Evolutionary conservation across 1,140 invertebrate genomes (phyloP).

Genomic region (Ceratina japonica): DNA sequence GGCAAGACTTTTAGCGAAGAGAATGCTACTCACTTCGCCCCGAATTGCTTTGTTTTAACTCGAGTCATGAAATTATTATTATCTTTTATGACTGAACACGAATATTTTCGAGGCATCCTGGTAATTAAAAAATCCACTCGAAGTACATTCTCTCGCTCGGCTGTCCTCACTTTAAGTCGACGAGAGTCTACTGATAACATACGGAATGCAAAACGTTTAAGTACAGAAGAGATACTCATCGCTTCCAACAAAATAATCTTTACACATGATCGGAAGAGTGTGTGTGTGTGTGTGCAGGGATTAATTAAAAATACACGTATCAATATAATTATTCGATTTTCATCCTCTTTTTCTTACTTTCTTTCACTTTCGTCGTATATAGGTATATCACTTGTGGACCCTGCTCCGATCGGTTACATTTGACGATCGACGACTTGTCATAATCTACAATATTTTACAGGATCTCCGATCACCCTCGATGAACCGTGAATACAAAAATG

Average conservation of each 20-base stretch:
- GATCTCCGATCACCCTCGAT: too few relatives aligned
- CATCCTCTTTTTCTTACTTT: conserved; percentile 31
- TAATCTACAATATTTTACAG: neutral
- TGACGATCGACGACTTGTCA: conserved; percentile 32
- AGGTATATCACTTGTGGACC: conserved; percentile 64
- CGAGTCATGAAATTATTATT: neutral
- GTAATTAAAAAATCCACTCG: too few relatives aligned
- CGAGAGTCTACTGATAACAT: neutral
- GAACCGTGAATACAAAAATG: too few relatives aligned
- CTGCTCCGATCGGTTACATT: conserved; percentile 38
- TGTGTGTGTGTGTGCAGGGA: neutral
- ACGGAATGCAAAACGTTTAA: conserved; percentile 39
- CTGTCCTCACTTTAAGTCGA: too few relatives aligned
- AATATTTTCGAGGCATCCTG: too few relatives aligned
- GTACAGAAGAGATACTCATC: conserved; percentile 33
- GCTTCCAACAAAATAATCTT: conserved; percentile 19
- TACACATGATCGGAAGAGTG: neutral
- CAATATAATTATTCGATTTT: conserved; percentile 48
- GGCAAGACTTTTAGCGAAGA: too few relatives aligned
- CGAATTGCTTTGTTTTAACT: neutral
- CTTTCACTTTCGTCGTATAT: conserved; percentile 55
- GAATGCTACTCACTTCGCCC: too few relatives aligned
- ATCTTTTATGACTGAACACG: neutral
- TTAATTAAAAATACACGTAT: conserved; percentile 40
- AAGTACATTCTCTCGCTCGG: too few relatives aligned